Conservation (phyloP, 2,888 invertebrate species). For the Acholoe squamosa region DNA sequence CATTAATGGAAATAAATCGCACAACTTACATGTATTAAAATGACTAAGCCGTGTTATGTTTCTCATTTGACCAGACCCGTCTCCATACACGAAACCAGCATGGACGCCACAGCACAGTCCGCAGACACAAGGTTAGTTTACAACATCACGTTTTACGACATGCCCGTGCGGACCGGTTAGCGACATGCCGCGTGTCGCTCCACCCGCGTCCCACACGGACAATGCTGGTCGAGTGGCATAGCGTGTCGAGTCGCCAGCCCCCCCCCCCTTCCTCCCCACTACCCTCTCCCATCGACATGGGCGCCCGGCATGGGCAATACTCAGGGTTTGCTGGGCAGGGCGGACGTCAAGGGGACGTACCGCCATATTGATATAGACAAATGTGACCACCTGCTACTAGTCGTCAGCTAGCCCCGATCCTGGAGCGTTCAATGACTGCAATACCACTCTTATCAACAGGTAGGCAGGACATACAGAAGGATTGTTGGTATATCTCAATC, state of each 20-base stretch:
- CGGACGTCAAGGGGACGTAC: too few species aligned
- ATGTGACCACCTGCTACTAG: too few species aligned
- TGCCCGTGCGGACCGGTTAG: neutral
- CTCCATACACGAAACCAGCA: conserved; percentile 66
- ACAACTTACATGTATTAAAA: too few species aligned
- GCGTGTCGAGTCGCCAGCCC: neutral
- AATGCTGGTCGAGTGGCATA: neutral
- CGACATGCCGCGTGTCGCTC: neutral
- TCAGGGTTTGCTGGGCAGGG: too few species aligned
- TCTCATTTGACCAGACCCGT: conserved; percentile 34
- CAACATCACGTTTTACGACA: conserved; percentile 10
- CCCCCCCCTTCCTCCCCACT: neutral
- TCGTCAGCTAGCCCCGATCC: too few species aligned
- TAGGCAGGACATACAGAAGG: too few species aligned
- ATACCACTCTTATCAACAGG: too few species aligned
- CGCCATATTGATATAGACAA: too few species aligned
- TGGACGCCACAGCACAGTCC: conserved; percentile 70
- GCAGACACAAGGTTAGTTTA: conserved; percentile 65
- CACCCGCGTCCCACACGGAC: neutral
- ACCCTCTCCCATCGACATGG: neutral
- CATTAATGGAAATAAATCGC: too few species aligned
- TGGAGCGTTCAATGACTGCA: too few species aligned
- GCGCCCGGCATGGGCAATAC: neutral
- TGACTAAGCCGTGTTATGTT: neutral
- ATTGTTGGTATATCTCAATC: too few species aligned